Base-by-base conservation (phyloP, 2,113 vertebrate genomes). In the Dromiciops gliroides region DNA sequence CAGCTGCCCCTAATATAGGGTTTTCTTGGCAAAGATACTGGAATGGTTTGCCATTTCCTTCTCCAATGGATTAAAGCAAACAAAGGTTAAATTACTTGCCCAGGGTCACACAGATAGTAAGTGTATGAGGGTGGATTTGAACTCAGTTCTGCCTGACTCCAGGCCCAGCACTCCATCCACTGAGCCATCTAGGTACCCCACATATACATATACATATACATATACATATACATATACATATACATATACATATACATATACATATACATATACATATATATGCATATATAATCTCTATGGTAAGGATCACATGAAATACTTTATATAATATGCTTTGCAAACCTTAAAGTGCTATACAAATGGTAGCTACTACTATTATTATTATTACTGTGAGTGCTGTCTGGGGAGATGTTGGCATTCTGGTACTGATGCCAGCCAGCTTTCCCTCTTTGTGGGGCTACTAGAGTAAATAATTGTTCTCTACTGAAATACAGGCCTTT, bases 401-500 rank as follows among this genome's bases (percentile, higher is more conserved):
- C 44, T 37, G 60, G 60, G 31, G 37, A 83, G 16, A 44, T 2
- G 6, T 67, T 83, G 31, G 37, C n/a, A 83, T 44, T 83, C 37
- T 83, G 67, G 67, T 60, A 5, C 50, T 50, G 25, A 91, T 8
- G 25, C 89, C 75, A 53, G 3, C 11, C 92, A 26, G 0, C 28
- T 53, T 48, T 93, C 48, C 51, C 2, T 88, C 9, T 47, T 75
- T 91, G 91, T 19, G 95, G 37, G 94, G 89, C 0, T 89, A 47
- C 48, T 56, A 89, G 37, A 44, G 52, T 91, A 89, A 89, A 75
- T 95, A 95, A 95, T 50, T 94, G 25, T 44, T 83, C 49, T 67
- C 48, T 44, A 10, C 22, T 51, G n/a, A 37, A 89, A 95, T 95
- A 51, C 96, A 95, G 52, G 37, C 31, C 50, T 94, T 96, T 91